Evolutionary conservation across 2,113 vertebrate species (phyloP).

Genomic region (Chrysochloris asiatica): DNA sequence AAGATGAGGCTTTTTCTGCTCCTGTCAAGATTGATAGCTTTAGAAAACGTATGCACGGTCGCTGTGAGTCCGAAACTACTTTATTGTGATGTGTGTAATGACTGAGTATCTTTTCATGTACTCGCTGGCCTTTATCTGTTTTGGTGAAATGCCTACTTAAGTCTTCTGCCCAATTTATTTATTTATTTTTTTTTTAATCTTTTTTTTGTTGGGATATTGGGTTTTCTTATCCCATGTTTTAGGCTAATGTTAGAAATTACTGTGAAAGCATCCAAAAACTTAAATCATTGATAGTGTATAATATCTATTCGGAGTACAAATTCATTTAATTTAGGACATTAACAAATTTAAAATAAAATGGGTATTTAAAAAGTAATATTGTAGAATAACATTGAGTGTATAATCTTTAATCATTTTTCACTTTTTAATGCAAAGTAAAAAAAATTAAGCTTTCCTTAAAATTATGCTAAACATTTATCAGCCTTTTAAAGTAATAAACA

Average conservation of each 20-base stretch:
- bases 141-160: not conserved
- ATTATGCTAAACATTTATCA: not conserved
- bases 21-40: no score
- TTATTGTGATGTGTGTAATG: not conserved
- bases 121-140: not conserved
- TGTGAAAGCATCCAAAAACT: not conserved
- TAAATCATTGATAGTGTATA: constrained; percentile 27
- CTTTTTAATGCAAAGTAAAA: not conserved
- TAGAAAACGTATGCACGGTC: no score
- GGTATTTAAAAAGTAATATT: not conserved
- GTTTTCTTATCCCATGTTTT: not conserved
- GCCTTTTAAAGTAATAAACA: not conserved
- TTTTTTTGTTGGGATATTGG: not conserved
- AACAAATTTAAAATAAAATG: constrained; percentile 44
- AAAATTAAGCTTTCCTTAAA: constrained; percentile 38
- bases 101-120: not conserved
- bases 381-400: not conserved
- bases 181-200: no score
- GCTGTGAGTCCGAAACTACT: not conserved
- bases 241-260: not conserved
- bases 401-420: constrained; percentile 5
- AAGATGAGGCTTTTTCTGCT: no score
- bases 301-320: not conserved
- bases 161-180: not conserved
- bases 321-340: constrained; percentile 47